Evolutionary conservation across 2,797 vertebrate genomes (phyloP).

Genomic region (Sarcoramphus papa): DNA sequence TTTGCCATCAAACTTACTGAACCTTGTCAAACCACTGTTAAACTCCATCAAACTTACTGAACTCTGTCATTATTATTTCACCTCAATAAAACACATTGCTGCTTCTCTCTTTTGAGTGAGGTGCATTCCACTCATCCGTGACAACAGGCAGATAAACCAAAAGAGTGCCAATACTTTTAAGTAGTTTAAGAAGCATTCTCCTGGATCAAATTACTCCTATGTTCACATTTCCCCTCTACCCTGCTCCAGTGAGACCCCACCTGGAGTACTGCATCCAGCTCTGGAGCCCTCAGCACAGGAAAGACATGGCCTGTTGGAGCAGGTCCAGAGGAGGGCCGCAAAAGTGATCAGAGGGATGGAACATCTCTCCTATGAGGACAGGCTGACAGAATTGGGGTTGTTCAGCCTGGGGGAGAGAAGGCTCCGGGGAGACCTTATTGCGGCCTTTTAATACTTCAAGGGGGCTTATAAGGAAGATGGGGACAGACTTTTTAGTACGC

Average conservation of each 20-base stretch:
- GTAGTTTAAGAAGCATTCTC: background rate
- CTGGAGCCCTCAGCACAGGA: background rate
- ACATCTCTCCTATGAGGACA: background rate
- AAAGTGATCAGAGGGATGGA: too few species aligned
- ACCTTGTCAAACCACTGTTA: background rate
- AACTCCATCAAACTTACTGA: background rate
- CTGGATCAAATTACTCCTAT: background rate
- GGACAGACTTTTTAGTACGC: background rate
- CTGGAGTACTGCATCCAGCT: background rate
- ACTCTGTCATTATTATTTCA: background rate
- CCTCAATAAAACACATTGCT: background rate
- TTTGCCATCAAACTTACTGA: background rate
- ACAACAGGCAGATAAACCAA: background rate
- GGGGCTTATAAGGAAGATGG: background rate
- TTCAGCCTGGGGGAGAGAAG: background rate
- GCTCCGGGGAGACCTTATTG: background rate
- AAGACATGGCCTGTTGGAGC: background rate
- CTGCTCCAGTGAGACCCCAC: background rate
- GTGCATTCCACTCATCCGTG: fast-evolving
- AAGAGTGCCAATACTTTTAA: background rate
- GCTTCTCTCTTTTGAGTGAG: background rate
- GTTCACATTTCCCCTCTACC: background rate
- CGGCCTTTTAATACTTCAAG: background rate
- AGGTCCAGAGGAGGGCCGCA: too few species aligned
- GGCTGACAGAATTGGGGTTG: background rate